Percentiles rank a stretch among this genome's conserved stretches.
phyloP scores from a whole-genome alignment of 2,888 invertebrate species.

The Pantelozetes paolii region DNA sequence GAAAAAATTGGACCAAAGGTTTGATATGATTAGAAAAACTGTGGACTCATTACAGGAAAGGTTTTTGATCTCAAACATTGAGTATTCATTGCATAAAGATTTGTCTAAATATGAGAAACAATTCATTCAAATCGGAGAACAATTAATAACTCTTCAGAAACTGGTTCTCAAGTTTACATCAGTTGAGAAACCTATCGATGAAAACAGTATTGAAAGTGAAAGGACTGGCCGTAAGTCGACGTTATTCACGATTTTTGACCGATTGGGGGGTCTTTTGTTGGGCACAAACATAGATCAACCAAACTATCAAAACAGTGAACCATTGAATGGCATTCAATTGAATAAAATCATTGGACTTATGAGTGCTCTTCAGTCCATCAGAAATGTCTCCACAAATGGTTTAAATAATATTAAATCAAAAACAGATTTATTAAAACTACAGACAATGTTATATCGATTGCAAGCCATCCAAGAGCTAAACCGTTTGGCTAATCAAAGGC shows the following conservation, averaged over 20 bases:
- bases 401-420: background rate
- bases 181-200: background rate
- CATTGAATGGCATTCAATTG: background rate
- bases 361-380: conserved; percentile 4
- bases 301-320: conserved; percentile 17
- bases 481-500: background rate
- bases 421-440: conserved; percentile 13
- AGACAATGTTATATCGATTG: background rate
- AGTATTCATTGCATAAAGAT: background rate
- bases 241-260: background rate
- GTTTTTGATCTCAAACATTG: conserved; percentile 3
- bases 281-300: background rate
- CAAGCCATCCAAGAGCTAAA: background rate
- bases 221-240: conserved; percentile 9
- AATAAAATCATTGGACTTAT: conserved; percentile 11
- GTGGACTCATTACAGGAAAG: background rate
- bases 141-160: conserved; percentile 3
- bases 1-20: conserved; percentile 2
- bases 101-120: background rate
- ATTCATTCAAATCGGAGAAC: conserved; percentile 23
- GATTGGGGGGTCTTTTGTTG: conserved; percentile 25
- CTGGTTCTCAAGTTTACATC: background rate
- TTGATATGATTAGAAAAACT: conserved; percentile 1
- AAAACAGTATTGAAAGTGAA: background rate
- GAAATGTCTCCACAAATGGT: background rate